phyloP scores from a whole-genome alignment of 2,113 vertebrate genomes.

The Opisthocomus hoazin region DNA sequence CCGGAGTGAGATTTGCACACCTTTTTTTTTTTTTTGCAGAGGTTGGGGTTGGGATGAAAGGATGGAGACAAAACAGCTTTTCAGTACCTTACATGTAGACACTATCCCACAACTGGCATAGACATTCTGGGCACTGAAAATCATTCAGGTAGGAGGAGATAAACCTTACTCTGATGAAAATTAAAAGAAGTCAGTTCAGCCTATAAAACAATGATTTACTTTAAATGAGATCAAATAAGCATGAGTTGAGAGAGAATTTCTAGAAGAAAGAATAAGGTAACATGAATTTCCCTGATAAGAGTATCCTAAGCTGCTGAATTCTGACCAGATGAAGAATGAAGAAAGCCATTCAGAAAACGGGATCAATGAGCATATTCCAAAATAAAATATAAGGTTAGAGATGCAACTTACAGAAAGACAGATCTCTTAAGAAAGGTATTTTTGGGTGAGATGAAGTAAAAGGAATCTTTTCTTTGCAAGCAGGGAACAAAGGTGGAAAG shows the following conservation, averaged over 20 bases:
- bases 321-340: not conserved
- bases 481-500: not conserved
- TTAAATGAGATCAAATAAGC: not conserved
- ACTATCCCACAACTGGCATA: not conserved
- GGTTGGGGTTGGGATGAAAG: not conserved
- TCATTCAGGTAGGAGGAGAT: not conserved
- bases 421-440: not conserved
- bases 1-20: constrained; percentile 95
- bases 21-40: constrained; percentile 52
- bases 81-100: not conserved
- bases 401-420: not conserved
- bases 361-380: not conserved
- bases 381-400: not conserved
- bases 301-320: not conserved
- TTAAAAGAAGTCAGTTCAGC: not conserved
- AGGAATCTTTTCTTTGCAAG: not conserved
- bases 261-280: not conserved
- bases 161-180: not conserved
- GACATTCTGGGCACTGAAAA: not conserved
- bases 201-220: not conserved
- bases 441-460: not conserved
- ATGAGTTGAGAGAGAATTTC: not conserved
- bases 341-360: not conserved
- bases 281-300: not conserved
- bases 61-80: not conserved